Percentiles rank a stretch among this genome's conserved stretches.
Evolutionary conservation across 2,888 invertebrate genomes (phyloP).

Genomic region (Thyatira batis): DNA sequence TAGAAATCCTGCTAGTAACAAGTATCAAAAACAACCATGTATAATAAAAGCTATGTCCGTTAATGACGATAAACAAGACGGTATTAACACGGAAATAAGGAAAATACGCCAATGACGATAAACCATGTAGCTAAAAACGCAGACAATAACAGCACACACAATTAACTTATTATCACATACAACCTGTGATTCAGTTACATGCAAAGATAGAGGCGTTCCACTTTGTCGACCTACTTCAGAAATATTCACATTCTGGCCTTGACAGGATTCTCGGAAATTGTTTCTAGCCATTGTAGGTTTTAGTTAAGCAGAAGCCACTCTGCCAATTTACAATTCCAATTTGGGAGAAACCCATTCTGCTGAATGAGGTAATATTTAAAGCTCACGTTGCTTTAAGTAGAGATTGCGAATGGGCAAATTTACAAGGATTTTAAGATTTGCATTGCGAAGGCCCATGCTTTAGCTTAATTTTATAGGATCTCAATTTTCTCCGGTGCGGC

Average conservation of each 20-base stretch:
- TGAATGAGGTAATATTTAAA: background rate
- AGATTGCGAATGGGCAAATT: background rate
- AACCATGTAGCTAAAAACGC: background rate
- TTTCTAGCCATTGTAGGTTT: constrained; percentile 33
- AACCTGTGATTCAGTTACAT: constrained; percentile 50
- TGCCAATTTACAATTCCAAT: background rate
- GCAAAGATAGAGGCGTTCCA: constrained; percentile 45
- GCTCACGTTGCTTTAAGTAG: background rate
- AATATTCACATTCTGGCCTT: constrained; percentile 56
- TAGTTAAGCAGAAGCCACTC: background rate
- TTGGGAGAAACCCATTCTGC: background rate
- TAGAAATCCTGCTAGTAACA: no score
- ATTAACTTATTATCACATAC: constrained; percentile 16
- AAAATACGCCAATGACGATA: background rate
- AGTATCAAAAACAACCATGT: background rate
- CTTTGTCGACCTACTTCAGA: constrained; percentile 59
- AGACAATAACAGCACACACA: background rate
- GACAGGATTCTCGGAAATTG: constrained; percentile 50
- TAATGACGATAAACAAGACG: background rate
- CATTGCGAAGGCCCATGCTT: constrained; percentile 28
- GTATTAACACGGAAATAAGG: background rate
- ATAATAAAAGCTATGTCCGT: background rate
- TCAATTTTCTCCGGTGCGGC: constrained; percentile 27
- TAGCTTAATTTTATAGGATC: constrained; percentile 23
- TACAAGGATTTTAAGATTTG: background rate